Conservation (phyloP, 2,888 invertebrate species). For the Pristionchus mayeri region DNA sequence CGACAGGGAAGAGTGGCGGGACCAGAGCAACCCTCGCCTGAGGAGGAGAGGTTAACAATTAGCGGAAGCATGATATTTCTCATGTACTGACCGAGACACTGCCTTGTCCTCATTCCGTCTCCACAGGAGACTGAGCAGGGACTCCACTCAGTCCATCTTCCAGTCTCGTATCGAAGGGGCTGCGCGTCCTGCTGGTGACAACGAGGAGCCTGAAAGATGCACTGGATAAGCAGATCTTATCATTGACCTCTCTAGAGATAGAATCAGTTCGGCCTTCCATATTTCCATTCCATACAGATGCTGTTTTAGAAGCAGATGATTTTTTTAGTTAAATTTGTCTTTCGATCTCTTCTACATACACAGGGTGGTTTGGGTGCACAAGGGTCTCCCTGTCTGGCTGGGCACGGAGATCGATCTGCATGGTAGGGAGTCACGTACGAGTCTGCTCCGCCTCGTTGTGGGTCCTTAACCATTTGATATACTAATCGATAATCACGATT, state of each 20-base stretch:
- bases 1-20: slow-evolving; percentile 56
- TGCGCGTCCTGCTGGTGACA: neutral
- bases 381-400: slow-evolving; percentile 64
- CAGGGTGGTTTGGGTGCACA: slow-evolving; percentile 65
- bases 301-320: no score
- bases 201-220: neutral
- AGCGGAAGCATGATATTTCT: neutral
- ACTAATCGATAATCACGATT: neutral
- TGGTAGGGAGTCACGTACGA: neutral
- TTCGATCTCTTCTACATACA: slow-evolving; percentile 54
- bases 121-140: slow-evolving; percentile 63
- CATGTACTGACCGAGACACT: slow-evolving; percentile 63
- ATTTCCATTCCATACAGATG: no score
- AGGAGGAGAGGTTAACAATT: neutral
- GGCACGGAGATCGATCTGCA: slow-evolving; percentile 63
- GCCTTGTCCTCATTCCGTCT: slow-evolving; percentile 55
- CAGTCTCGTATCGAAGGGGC: slow-evolving; percentile 50
- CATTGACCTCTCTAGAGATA: no score
- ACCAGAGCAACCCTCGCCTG: slow-evolving; percentile 56
- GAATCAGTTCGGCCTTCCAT: no score
- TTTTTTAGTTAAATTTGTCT: no score
- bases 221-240: no score
- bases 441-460: neutral
- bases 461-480: neutral
- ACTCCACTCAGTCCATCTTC: slow-evolving; percentile 65